Conservation (phyloP, 2,797 vertebrate species). For the Pampus argenteus region DNA sequence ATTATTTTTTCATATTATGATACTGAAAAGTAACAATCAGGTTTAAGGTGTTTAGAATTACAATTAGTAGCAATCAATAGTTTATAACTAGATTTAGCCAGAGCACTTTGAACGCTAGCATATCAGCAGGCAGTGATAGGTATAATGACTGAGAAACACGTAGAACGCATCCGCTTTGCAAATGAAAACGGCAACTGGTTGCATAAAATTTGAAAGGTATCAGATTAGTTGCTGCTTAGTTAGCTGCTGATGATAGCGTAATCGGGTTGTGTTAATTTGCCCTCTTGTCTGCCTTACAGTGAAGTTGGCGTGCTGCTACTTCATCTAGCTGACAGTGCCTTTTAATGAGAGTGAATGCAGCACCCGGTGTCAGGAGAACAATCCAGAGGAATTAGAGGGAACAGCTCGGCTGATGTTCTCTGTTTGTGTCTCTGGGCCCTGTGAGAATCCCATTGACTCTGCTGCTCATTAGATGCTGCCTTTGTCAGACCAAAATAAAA, state of each 20-base stretch:
- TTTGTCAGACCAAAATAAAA: slow-evolving; percentile 81
- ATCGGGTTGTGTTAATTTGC: slow-evolving; percentile 55
- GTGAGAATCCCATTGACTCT: slow-evolving; percentile 72
- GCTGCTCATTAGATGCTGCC: slow-evolving; percentile 80
- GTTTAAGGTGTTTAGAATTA: slow-evolving; percentile 34
- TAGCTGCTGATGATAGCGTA: slow-evolving; percentile 47
- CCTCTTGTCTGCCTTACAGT: slow-evolving; percentile 55
- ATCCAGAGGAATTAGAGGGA: slow-evolving; percentile 74
- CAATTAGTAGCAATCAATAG: slow-evolving; percentile 41
- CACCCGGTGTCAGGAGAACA: slow-evolving; percentile 72
- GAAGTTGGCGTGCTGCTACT: slow-evolving; percentile 57
- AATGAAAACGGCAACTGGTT: slow-evolving; percentile 61
- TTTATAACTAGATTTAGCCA: slow-evolving; percentile 41
- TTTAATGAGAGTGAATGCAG: slow-evolving; percentile 73
- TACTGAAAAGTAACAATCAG: slow-evolving; percentile 21
- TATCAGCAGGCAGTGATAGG: slow-evolving; percentile 41
- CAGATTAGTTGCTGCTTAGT: slow-evolving; percentile 54
- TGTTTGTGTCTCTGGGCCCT: slow-evolving; percentile 74
- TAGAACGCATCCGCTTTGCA: slow-evolving; percentile 39
- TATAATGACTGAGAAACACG: slow-evolving; percentile 40
- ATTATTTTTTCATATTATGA: no score
- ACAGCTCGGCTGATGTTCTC: slow-evolving; percentile 70
- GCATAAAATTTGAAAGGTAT: slow-evolving; percentile 45
- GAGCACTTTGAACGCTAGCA: slow-evolving; percentile 42
- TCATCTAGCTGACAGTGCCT: slow-evolving; percentile 66